These are phyloP conservation scores for Actenoides hombroni DNA, from an alignment of 2,113 vertebrate genomes.

Conservation along the genomic window DNA sequence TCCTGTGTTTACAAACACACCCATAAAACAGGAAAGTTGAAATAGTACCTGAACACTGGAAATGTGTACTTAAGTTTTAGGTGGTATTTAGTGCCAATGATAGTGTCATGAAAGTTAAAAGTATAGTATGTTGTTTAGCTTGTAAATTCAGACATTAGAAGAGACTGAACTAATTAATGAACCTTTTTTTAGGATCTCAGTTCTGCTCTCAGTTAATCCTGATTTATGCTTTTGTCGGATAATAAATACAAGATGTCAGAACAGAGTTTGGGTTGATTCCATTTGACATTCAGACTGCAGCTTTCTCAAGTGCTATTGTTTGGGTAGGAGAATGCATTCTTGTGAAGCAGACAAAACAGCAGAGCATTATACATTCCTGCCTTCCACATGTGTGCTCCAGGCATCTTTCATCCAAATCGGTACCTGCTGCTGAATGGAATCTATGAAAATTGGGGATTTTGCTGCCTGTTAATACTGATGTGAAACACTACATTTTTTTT, in stretches of 20 bases:
- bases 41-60: background rate
- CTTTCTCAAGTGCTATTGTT: background rate
- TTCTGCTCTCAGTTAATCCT: background rate
- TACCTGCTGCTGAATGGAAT: background rate
- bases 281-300: slow-evolving; percentile 11
- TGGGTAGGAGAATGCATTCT: background rate
- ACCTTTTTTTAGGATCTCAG: background rate
- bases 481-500: background rate
- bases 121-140: background rate
- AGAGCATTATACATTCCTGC: background rate
- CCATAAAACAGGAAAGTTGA: background rate
- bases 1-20: background rate
- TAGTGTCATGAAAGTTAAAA: background rate
- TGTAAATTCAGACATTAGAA: background rate
- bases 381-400: slow-evolving; percentile 20
- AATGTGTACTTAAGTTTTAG: background rate
- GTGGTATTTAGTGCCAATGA: background rate
- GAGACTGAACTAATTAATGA: background rate
- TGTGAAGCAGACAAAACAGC: background rate
- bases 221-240: slow-evolving; percentile 1
- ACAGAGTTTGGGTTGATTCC: background rate
- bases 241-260: slow-evolving; percentile 22
- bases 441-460: background rate
- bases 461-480: background rate
- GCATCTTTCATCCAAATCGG: background rate